Conservation (phyloP, 2,113 vertebrate genomes). For the Willisornis vidua region DNA sequence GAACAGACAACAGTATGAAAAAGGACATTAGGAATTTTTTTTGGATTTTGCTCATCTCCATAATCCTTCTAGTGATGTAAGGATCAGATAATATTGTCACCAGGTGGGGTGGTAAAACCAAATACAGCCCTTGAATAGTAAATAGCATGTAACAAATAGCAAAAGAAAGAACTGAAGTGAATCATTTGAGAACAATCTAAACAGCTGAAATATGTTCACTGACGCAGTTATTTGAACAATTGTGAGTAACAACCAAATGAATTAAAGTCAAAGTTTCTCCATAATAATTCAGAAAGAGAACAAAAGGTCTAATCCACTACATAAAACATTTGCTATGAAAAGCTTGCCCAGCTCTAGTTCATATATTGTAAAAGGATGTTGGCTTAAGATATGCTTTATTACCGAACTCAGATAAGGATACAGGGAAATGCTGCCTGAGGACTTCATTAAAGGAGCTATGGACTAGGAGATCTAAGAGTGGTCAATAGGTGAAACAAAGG, state of each 20-base stretch:
- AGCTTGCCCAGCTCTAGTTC: conserved; percentile 22
- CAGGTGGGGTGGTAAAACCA: neutral
- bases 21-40: neutral
- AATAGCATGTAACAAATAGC: conserved; percentile 14
- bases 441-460: neutral
- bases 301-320: conserved; percentile 55
- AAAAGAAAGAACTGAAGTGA: conserved; percentile 45
- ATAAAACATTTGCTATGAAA: conserved; percentile 40
- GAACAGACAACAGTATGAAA: neutral
- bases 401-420: conserved; percentile 18
- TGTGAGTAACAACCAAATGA: conserved; percentile 56
- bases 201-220: conserved; percentile 62
- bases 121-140: conserved; percentile 5
- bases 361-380: conserved; percentile 21
- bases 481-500: neutral
- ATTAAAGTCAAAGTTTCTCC: conserved; percentile 56
- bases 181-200: conserved; percentile 50
- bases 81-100: neutral
- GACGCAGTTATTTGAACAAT: conserved; percentile 51
- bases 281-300: conserved; percentile 63
- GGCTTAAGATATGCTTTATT: conserved; percentile 44
- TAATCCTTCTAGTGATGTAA: neutral
- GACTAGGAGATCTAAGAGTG: neutral
- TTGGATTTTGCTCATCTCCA: neutral
- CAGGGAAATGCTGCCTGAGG: neutral